These are phyloP conservation scores for Drepana falcataria DNA, from an alignment of 2,888 invertebrate genomes.

Conservation along the genomic window DNA sequence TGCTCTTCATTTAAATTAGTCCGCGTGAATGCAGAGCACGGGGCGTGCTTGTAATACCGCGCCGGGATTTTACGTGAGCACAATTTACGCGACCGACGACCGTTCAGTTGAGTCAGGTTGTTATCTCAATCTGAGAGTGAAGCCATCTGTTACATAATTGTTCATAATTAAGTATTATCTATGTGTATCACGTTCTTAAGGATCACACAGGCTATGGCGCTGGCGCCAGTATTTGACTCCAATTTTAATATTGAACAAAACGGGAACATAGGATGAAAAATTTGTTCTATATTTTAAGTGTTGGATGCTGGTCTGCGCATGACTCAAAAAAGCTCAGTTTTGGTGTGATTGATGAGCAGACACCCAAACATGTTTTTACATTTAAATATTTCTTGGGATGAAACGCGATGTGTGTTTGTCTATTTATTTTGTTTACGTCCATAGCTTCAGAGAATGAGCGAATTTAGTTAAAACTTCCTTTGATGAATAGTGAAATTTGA, in stretches of 20 bases:
- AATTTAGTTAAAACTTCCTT: background rate
- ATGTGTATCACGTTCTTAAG: constrained; percentile 24
- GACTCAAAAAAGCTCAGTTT: background rate
- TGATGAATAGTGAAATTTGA: background rate
- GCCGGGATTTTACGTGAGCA: constrained; percentile 13
- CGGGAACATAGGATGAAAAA: background rate
- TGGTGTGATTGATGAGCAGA: background rate
- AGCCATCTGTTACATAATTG: constrained; percentile 57
- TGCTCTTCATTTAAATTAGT: background rate
- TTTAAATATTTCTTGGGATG: background rate
- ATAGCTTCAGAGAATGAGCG: background rate
- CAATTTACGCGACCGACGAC: constrained; percentile 30
- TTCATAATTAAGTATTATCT: constrained; percentile 53
- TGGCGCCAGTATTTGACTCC: background rate
- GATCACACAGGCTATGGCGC: background rate
- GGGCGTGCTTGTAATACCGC: constrained; percentile 4
- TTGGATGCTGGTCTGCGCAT: background rate
- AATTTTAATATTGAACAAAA: background rate
- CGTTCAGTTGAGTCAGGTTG: constrained; percentile 32
- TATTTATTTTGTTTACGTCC: background rate
- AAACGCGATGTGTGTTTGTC: background rate
- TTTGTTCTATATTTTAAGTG: background rate
- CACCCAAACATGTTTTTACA: background rate
- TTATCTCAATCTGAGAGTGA: constrained; percentile 50
- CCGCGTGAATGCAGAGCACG: background rate